Base-by-base conservation (phyloP, 2,888 invertebrate genomes). In the Hydrotaea diabolus region DNA sequence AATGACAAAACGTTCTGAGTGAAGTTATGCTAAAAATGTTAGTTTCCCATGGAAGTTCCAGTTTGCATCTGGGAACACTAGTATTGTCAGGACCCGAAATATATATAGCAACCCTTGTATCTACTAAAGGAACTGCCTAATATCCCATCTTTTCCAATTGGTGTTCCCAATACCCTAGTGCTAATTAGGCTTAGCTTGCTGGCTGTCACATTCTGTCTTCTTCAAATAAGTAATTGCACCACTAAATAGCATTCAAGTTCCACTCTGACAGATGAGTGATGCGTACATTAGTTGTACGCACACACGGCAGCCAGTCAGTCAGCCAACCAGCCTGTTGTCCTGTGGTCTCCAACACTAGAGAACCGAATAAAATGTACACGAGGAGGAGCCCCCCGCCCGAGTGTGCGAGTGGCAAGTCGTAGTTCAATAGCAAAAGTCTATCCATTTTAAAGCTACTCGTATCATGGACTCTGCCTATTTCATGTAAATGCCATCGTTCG, bases 401-500 rank as follows among this genome's bases (percentile, higher is more conserved):
- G n/a, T 46, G 11, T 15, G 46, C 13, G 46, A 9, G 46, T 46
- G 46, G n/a, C 53, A 53, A 53, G 8, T n/a, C n/a, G n/a, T 59
- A 59, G 43, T 57, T 43, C 62, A 43, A 69, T 55, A 75, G 11
- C 53, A 49, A 72, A 75, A 55, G 9, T 76, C 55, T 83, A 57
- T 66, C 21, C 66, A 26, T 53, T 59, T 19, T 4, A 59, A 59
- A 23, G 23, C 17, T 26, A 59, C 0, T 2, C 53, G 21, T 9
- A 43, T 11, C 11, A 9, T 13, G 49, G 46, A 72, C 83, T 17
- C 9, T 74, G 80, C 74, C 76, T 72, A 75, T 77, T 84, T 75
- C 84, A 80, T 84, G 74, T 81, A 64, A 72, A 39, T 77, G 77
- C 64, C 84, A 78, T 23, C 72, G 64, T 66, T 13, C 15, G 23